Evolutionary conservation across 23 tunicate genomes (phyloP), one percentile per base, ranked within the genome.

Genomic region (Clavelina lepadiformis): DNA sequence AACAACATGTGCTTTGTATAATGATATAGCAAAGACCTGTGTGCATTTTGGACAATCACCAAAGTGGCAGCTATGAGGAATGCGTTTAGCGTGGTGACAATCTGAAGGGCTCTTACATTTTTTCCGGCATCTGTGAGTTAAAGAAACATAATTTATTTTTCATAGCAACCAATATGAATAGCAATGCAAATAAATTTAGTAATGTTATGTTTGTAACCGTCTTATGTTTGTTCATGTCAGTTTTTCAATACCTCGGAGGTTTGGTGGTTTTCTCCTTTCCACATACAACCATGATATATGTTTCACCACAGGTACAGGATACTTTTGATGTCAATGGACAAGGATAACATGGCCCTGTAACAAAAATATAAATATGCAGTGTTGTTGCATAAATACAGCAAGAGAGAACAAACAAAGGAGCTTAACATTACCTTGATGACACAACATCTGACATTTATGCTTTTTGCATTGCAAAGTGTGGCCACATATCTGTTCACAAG

Each of bases 401-500:
- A 41, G 15, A 41, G 15, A 41, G 15, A 41, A 8, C n/a, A n/a
- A n/a, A n/a, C n/a, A n/a, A n/a, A n/a, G n/a, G n/a, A n/a, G n/a
- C n/a, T n/a, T n/a, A n/a, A n/a, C n/a, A n/a, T 38, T 46, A 83
- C 91, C 97, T 69, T 56, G 72, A 34, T 89, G 97, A 59, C 97
- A 89, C 28, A 34, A 23, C 73, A 75, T 65, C 56, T 80, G 79
- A 56, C 97, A 89, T 36, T 75, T 81, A 65, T 89, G 97, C 20
- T 65, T 87, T 74, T 69, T 81, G 61, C 97, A 89, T 38, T 73
- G 97, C 22, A 89, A 61, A 8, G 63, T 35, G 33, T 56, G 49
- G 35, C 66, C 65, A 58, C 97, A 89, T 15, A 60, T 25, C 28
- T 89, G 89, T 33, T 89, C 97, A 70, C 97, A 89, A 21, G 68